These are phyloP conservation scores for Pseudorectes ferrugineus DNA, from an alignment of 2,113 vertebrate genomes.

Conservation along the genomic window DNA sequence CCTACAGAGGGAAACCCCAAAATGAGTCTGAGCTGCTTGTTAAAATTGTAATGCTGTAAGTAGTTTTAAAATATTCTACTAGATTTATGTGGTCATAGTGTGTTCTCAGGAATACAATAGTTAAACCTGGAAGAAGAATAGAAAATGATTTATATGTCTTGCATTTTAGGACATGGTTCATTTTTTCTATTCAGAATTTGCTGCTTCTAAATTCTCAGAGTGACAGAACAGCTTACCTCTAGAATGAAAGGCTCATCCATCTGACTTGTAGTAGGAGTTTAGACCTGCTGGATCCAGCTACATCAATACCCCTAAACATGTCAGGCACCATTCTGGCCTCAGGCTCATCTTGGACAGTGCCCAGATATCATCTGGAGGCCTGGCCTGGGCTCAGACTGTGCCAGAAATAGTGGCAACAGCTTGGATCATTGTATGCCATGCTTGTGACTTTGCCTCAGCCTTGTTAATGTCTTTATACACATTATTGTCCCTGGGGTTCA, in stretches of 20 bases:
- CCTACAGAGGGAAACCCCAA: not conserved
- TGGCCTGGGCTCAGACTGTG: not conserved
- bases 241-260: not conserved
- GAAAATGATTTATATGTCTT: not conserved
- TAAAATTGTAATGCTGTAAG: not conserved
- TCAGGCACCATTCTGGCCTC: not conserved
- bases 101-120: not conserved
- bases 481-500: not conserved
- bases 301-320: rapidly evolving
- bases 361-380: not conserved
- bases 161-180: not conserved
- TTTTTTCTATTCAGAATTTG: not conserved
- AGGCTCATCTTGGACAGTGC: not conserved
- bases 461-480: not conserved
- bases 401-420: not conserved
- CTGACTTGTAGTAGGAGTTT: not conserved
- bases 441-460: not conserved
- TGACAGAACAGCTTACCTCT: not conserved
- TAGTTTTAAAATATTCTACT: not conserved
- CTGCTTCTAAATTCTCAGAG: not conserved
- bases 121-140: not conserved
- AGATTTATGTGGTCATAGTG: not conserved
- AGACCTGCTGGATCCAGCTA: not conserved
- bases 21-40: not conserved
- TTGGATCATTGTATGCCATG: not conserved